Conservation (phyloP, 2,888 invertebrate genomes). For the Alsophila aescularia region DNA sequence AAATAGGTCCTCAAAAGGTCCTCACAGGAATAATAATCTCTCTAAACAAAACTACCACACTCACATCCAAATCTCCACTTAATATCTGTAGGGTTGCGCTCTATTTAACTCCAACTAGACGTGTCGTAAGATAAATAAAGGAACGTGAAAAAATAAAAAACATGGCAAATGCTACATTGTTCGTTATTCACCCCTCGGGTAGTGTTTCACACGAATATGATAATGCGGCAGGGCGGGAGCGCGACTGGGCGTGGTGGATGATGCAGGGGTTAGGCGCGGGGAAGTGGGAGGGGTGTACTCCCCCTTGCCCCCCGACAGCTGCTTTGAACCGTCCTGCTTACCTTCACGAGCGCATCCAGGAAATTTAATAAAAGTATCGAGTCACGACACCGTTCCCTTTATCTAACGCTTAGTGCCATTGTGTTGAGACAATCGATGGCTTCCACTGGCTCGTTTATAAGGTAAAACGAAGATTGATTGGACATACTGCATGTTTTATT, state of each 20-base stretch:
- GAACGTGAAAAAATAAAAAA: constrained; percentile 68
- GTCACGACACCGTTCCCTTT: constrained; percentile 54
- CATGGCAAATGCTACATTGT: constrained; percentile 69
- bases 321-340: constrained; percentile 52
- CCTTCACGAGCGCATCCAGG: constrained; percentile 64
- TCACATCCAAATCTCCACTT: constrained; percentile 67
- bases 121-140: constrained; percentile 62
- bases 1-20: background rate
- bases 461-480: constrained; percentile 15
- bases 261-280: constrained; percentile 38
- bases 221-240: constrained; percentile 57
- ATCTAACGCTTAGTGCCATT: constrained; percentile 43
- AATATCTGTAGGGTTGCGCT: constrained; percentile 66
- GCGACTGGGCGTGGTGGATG: constrained; percentile 70
- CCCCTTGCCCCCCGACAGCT: constrained; percentile 71
- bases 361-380: constrained; percentile 64
- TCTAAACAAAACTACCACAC: constrained; percentile 54
- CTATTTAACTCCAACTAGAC: constrained; percentile 72
- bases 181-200: constrained; percentile 65
- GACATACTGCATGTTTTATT: background rate
- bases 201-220: constrained; percentile 75
- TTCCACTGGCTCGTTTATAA: constrained; percentile 23
- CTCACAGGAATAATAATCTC: constrained; percentile 36
- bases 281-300: constrained; percentile 43
- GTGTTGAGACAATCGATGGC: constrained; percentile 29